A percentile compares a stretch with the other conserved stretches of the same genome.
These are phyloP conservation scores for Hypomecis punctinalis DNA, from an alignment of 2,888 invertebrate species.

Conservation along the genomic window DNA sequence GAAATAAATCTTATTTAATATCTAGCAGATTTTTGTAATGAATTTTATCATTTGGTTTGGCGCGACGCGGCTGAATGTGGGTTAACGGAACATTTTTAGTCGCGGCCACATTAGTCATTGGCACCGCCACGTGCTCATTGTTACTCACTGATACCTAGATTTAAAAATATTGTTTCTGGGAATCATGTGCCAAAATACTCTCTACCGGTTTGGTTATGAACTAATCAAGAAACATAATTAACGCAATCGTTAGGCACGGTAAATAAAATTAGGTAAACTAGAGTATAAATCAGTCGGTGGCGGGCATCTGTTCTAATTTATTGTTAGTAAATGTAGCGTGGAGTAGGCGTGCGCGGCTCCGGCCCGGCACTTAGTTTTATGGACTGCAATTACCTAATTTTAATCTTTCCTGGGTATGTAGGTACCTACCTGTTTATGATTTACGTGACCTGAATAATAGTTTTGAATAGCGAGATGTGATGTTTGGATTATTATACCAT, in stretches of 20 bases:
- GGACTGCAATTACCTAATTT: slow-evolving; percentile 38
- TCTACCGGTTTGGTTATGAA: slow-evolving; percentile 25
- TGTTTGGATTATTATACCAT: not conserved
- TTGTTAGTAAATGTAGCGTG: slow-evolving; percentile 45
- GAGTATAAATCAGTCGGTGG: slow-evolving; percentile 54
- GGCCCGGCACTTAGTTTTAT: slow-evolving; percentile 41
- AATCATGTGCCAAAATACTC: slow-evolving; percentile 19
- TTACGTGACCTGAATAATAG: slow-evolving; percentile 34
- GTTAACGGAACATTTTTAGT: slow-evolving; percentile 25
- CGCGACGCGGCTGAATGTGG: slow-evolving; percentile 18
- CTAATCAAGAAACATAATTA: slow-evolving; percentile 41
- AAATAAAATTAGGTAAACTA: slow-evolving; percentile 44
- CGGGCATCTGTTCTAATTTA: slow-evolving; percentile 59
- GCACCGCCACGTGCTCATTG: slow-evolving; percentile 23
- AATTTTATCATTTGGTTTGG: slow-evolving; percentile 15
- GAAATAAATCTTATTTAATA: slow-evolving; percentile 37
- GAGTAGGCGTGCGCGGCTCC: slow-evolving; percentile 34
- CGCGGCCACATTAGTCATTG: slow-evolving; percentile 25
- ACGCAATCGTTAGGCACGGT: slow-evolving; percentile 37
- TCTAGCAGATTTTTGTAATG: slow-evolving; percentile 26
- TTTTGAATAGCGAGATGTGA: slow-evolving; percentile 8
- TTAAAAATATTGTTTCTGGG: slow-evolving; percentile 24
- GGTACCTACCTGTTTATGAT: slow-evolving; percentile 20
- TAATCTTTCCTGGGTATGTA: slow-evolving; percentile 18
- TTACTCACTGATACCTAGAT: slow-evolving; percentile 17